phyloP scores from a whole-genome alignment of 1,140 invertebrate species.

The Apis florea region DNA sequence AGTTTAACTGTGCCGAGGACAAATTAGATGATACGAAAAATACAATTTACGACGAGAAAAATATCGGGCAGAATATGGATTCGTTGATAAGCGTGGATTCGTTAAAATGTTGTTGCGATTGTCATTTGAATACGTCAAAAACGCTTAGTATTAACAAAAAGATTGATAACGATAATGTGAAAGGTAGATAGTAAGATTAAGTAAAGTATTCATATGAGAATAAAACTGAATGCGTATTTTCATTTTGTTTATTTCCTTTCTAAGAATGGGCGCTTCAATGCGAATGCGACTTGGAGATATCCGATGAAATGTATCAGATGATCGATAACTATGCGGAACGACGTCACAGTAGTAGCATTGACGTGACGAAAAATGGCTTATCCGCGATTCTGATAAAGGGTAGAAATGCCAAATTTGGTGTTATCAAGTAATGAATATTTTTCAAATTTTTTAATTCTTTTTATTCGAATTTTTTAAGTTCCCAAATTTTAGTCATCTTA shows the following conservation, averaged over 20 bases:
- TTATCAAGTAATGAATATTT: slow-evolving; percentile 2
- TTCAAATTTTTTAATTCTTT: too few species aligned
- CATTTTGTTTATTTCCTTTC: not conserved
- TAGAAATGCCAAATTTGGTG: not conserved
- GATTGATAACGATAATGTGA: not conserved
- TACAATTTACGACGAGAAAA: not conserved
- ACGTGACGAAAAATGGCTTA: not conserved
- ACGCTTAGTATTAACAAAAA: not conserved
- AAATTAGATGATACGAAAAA: not conserved
- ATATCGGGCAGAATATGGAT: not conserved
- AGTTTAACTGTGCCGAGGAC: slow-evolving; percentile 1
- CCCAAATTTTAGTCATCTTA: too few species aligned
- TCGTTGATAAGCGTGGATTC: not conserved
- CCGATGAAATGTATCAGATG: not conserved
- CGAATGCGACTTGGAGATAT: slow-evolving; percentile 1
- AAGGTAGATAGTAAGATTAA: not conserved
- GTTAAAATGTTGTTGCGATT: not conserved
- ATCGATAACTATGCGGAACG: not conserved
- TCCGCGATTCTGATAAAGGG: slow-evolving; percentile 14
- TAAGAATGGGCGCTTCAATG: slow-evolving; percentile 5
- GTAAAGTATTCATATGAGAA: too few species aligned
- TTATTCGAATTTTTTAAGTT: too few species aligned
- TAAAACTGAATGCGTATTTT: not conserved
- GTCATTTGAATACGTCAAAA: not conserved
- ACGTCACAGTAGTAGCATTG: not conserved